Base-by-base conservation (phyloP, 2,888 invertebrate genomes). In the Melanargia galathea region DNA sequence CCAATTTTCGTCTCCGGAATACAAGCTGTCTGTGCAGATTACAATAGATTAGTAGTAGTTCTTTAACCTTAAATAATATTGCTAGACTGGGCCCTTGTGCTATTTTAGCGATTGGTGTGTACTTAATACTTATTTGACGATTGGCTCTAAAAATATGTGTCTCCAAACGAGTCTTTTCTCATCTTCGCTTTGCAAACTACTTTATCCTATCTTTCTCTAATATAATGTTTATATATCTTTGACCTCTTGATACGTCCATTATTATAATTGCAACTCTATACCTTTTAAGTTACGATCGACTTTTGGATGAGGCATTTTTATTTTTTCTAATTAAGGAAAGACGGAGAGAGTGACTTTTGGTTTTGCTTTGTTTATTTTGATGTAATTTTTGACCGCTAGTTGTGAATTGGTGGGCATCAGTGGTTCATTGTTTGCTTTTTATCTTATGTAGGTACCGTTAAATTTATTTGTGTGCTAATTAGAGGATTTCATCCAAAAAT, bases 271-370 rank as follows among this genome's bases (percentile, higher is more conserved):
- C 22, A 62, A 62, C 67, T 66, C 43, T 69, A 60, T 56, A 16
- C 7, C 5, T 30, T 20, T 40, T 43, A 35, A 1, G 16, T 48
- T 66, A 65, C 24, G 51, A 48, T 24, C 48, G 52, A 38, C 33
- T 62, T 62, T 66, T 43, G 46, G 48, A 16, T 65, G 60, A 18
- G n/a, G 45, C 10, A 16, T 26, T 62, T 69, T 68, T 62, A 43
- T 56, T 49, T 48, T 43, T 56, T 70, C 64, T 69, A 67, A 66
- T 70, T 70, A 70, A 45, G 45, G 60, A 65, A 68, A 62, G 57
- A 62, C 38, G 48, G 70, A 71, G 74, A 73, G 70, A 69, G 75
- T 71, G 33, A 64, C 56, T 62, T 63, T 66, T 58, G 64, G 61
- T 69, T 71, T 71, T 67, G 60, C 62, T 63, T 10, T 55, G 59